phyloP scores from a whole-genome alignment of 2,113 vertebrate genomes.

The Numenius arquata region DNA sequence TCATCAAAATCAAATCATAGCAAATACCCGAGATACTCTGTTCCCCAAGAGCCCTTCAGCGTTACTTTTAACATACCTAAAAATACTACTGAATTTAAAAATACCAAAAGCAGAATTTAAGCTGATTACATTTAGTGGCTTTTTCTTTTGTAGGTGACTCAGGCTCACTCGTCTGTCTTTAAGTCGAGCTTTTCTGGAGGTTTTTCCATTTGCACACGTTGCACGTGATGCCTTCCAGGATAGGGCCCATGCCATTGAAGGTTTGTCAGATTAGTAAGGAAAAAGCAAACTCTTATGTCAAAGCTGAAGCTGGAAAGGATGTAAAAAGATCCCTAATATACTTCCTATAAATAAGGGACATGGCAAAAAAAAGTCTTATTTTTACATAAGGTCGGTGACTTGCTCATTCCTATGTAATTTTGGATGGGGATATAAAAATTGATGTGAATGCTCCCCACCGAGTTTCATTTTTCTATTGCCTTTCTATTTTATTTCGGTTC shows the following conservation, averaged over 20 bases:
- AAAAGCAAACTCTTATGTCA: background rate
- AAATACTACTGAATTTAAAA: slow-evolving; percentile 12
- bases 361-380: background rate
- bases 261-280: background rate
- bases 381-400: background rate
- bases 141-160: background rate
- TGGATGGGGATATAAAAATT: background rate
- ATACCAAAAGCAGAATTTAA: background rate
- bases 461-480: background rate
- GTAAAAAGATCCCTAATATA: background rate
- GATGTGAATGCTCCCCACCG: background rate
- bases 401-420: background rate
- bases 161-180: background rate
- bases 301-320: background rate
- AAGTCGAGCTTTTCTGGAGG: background rate
- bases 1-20: slow-evolving; percentile 41
- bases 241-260: background rate
- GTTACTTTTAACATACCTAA: background rate
- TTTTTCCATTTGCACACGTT: background rate
- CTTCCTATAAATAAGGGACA: background rate
- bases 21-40: background rate
- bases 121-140: background rate
- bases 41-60: background rate
- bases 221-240: background rate
- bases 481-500: background rate